Base-by-base conservation (phyloP, 2,113 vertebrate species). In the Leucosticte australis region DNA sequence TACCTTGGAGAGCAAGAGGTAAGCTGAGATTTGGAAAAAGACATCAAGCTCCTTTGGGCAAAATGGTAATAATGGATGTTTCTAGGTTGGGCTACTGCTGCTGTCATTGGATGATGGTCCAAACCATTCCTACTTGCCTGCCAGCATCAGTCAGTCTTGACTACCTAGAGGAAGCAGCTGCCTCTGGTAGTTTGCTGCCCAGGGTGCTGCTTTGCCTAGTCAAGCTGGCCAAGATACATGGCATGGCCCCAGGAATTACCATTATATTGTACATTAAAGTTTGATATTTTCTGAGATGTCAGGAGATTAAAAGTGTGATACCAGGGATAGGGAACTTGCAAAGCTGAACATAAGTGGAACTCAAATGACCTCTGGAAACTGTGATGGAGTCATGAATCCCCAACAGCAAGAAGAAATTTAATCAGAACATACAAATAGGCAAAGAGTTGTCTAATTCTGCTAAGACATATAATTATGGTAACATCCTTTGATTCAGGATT, bases 271-370 rank as follows among this genome's bases (percentile, higher is more conserved):
- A 60, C 23, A 37, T 68, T 87, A 37, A 68, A 75, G 7, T 89
- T 78, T 79, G 35, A 68, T 71, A 69, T 73, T 71, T 94, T 87
- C 74, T 94, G 49, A 91, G 95, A 87, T 62, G 46, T 82, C 65
- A 70, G 42, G 35, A 42, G 42, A 39, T 67, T 70, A 78, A 64
- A 21, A 42, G 11, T 67, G 41, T 27, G 44, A 70, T 44, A 87
- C 28, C 8, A 80, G 33, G 13, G 33, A 81, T 19, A 22, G 17
- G 27, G 16, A 83, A 55, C 30, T 15, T 71, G 47, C 12, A 81
- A 93, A 93, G 30, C 24, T 68, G 68, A 71, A 28, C 3, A 1
- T 26, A 91, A 89, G 18, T 26, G 35, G 28, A 88, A 80, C 79
- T 86, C 60, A 57, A 83, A 63, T 67, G 47, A 70, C 63, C 55